Evolutionary conservation across 2,113 vertebrate genomes (phyloP), one percentile per base, ranked within the genome.

Genomic region (Spilogale gracilis): DNA sequence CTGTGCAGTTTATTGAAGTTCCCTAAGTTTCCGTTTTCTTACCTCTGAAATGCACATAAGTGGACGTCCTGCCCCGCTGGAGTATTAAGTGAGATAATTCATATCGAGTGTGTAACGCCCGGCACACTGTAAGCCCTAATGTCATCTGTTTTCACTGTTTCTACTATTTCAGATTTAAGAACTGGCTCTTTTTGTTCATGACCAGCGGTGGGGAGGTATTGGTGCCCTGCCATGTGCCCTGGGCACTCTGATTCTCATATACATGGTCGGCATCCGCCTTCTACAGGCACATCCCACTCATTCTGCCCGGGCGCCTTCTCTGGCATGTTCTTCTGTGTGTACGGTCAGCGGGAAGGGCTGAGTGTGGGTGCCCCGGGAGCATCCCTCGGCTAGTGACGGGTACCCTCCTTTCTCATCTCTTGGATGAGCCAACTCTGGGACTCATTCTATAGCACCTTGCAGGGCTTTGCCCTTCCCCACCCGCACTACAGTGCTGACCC

Each of bases 401-500:
- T 25, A 7, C 10, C 54, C 20, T 38, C 14, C 20, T 50, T 91
- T 48, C 16, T 97, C 54, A 65, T 48, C 30, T 30, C 13, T 71
- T 13, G 45, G 63, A 16, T 23, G 27, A 89, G 12, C 30, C 21
- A 27, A 32, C 14, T 43, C 67, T 30, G 45, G 27, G 27, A 9
- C 4, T 2, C 12, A 0, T 54, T 48, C 58, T 74, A 0, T 2
- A 76, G 27, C 32, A 1, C 56, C 56, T 84, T 17, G n/a, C 20
- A 30, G 9, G 12, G 56, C 14, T 10, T 58, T 5, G 7, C 13
- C 7, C 45, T 30, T 5, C 16, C n/a, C 4, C 32, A 13, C 2
- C 20, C 17, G 12, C 3, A 32, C 1, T 0, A 0, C 10, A 17
- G 16, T 56, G 17, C 2, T 52, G 27, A 71, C 60, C 50, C 11